phyloP scores from a whole-genome alignment of 2,888 invertebrate species.

The Pristionchus maxplancki region DNA sequence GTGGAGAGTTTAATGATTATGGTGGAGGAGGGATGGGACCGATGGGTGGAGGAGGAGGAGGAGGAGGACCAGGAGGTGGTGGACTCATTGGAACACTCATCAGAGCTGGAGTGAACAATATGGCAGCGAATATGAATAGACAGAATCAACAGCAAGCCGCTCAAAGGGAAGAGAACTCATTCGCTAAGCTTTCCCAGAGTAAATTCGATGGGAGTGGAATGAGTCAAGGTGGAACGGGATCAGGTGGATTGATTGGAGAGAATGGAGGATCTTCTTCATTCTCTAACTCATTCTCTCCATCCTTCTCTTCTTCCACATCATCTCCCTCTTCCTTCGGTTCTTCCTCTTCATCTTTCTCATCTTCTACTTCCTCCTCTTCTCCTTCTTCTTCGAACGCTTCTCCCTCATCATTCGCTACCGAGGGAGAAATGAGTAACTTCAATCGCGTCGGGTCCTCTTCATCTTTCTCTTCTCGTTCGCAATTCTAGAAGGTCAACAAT shows the following conservation, averaged over 20 bases:
- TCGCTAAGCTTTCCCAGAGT: neutral
- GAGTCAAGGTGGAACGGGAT: neutral
- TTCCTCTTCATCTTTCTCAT: neutral
- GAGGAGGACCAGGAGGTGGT: neutral
- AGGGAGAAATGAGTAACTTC: constrained; percentile 32
- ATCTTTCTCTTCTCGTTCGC: neutral
- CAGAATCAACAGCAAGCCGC: neutral
- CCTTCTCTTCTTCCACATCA: neutral
- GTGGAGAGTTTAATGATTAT: neutral
- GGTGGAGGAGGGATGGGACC: neutral
- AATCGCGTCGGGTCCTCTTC: neutral
- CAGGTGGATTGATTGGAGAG: constrained; percentile 21
- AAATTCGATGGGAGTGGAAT: constrained; percentile 4
- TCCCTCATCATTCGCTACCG: constrained; percentile 42
- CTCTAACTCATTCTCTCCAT: neutral
- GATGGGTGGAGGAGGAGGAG: constrained; percentile 10
- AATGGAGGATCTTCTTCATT: neutral
- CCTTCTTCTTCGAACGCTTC: neutral
- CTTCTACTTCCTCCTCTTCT: neutral
- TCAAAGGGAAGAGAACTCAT: constrained; percentile 14
- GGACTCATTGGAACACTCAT: constrained; percentile 37
- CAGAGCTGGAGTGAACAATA: neutral
- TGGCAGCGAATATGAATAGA: neutral
- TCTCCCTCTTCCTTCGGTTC: neutral
- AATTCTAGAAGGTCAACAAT: neutral